Evolutionary conservation across 2,888 invertebrate genomes (phyloP).

Genomic region (Isotomurus palustris): DNA sequence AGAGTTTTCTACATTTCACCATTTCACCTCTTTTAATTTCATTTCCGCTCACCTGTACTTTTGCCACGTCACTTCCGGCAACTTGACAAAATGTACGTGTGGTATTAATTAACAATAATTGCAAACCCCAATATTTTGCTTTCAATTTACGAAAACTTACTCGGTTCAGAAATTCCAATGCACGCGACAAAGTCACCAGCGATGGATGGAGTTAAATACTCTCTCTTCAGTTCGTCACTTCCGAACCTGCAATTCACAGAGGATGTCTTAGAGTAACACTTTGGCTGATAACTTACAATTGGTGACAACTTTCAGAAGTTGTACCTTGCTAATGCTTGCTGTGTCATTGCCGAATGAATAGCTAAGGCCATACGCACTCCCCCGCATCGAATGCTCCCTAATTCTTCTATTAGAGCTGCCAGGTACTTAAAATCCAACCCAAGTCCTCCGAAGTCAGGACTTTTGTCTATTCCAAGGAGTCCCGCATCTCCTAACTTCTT

Average conservation of each 20-base stretch:
- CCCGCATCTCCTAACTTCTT: conserved; percentile 55
- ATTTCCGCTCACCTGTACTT: conserved; percentile 44
- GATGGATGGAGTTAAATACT: conserved; percentile 53
- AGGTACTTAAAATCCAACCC: conserved; percentile 56
- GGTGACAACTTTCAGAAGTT: neutral
- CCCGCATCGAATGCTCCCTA: conserved; percentile 55
- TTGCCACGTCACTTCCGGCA: conserved; percentile 56
- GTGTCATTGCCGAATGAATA: conserved; percentile 44
- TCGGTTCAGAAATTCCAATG: conserved; percentile 54
- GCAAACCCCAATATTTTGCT: neutral
- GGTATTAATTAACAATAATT: neutral
- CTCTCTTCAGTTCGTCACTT: conserved; percentile 52
- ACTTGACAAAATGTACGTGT: conserved; percentile 19
- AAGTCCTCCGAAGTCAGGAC: conserved; percentile 45
- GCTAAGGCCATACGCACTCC: conserved; percentile 56
- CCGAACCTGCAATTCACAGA: conserved; percentile 48
- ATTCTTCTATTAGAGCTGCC: conserved; percentile 55
- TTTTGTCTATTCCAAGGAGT: conserved; percentile 53
- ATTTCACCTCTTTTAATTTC: conserved; percentile 3
- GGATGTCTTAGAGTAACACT: neutral
- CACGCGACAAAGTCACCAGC: conserved; percentile 54
- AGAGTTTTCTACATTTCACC: neutral
- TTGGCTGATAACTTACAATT: neutral
- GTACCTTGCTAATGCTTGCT: conserved; percentile 23
- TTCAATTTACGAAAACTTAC: neutral